Percentiles rank a stretch among this genome's conserved stretches.
Evolutionary conservation across 2,797 vertebrate species (phyloP).

Genomic region (Chanos chanos): DNA sequence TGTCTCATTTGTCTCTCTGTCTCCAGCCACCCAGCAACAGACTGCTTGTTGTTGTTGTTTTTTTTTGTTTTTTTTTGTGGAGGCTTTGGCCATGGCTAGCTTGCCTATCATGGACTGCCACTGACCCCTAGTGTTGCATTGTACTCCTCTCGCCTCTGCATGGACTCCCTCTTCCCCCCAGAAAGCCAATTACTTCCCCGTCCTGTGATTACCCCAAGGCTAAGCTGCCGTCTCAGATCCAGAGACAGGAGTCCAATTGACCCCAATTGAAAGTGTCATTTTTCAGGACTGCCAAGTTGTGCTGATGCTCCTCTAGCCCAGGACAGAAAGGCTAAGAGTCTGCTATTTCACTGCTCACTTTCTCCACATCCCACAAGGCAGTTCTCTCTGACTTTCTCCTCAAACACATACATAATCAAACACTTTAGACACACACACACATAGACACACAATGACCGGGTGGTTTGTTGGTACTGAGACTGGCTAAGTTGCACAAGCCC

Average conservation of each 20-base stretch:
- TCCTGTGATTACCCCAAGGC: slow-evolving; percentile 66
- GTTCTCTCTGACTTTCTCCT: slow-evolving; percentile 46
- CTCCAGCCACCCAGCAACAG: slow-evolving; percentile 36
- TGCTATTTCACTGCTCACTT: slow-evolving; percentile 46
- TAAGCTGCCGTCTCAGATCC: slow-evolving; percentile 62
- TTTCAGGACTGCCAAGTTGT: slow-evolving; percentile 62
- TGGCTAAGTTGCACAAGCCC: slow-evolving; percentile 49
- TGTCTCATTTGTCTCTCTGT: background rate
- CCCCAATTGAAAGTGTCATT: slow-evolving; percentile 78
- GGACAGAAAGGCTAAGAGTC: slow-evolving; percentile 42
- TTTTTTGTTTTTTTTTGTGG: no score
- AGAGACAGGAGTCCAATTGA: slow-evolving; percentile 74
- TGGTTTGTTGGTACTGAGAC: slow-evolving; percentile 47
- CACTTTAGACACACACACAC: background rate
- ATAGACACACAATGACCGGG: slow-evolving; percentile 29
- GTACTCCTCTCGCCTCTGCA: slow-evolving; percentile 41
- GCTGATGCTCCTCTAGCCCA: slow-evolving; percentile 50
- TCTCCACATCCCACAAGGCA: slow-evolving; percentile 42
- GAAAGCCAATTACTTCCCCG: slow-evolving; percentile 66
- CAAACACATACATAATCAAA: no score
- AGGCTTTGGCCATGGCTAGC: slow-evolving; percentile 44
- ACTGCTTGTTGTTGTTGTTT: background rate
- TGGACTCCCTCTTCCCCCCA: slow-evolving; percentile 40
- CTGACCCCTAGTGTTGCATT: slow-evolving; percentile 72
- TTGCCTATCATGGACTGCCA: slow-evolving; percentile 64